Evolutionary conservation across 2,113 vertebrate species (phyloP).

Genomic region (human (Homo sapiens)): GRCh38 chr5:30932501-30933000

Average conservation of each 20-base stretch:
- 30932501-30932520: conserved; percentile 70
- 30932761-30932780: conserved; percentile 62
- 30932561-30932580: conserved; percentile 52
- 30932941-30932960: conserved; percentile 79
- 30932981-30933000: conserved; percentile 79
- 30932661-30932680: conserved; percentile 68
- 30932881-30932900: conserved; percentile 61
- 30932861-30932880: conserved; percentile 50
- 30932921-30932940: conserved; percentile 73
- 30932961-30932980: conserved; percentile 60
- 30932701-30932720: conserved; percentile 57
- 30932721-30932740: conserved; percentile 58
- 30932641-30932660: conserved; percentile 58
- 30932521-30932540: background rate
- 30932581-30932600: conserved; percentile 57
- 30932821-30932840: conserved; percentile 62
- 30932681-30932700: conserved; percentile 61
- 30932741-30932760: conserved; percentile 54
- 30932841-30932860: conserved; percentile 64
- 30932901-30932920: conserved; percentile 71
- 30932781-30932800: conserved; percentile 53
- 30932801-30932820: conserved; percentile 61
- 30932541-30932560: conserved; percentile 30
- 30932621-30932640: conserved; percentile 62
- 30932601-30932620: conserved; percentile 67